Percentiles rank a stretch among this genome's conserved stretches.
phyloP scores from a whole-genome alignment of 2,113 vertebrate species.

The Notothenia coriiceps region DNA sequence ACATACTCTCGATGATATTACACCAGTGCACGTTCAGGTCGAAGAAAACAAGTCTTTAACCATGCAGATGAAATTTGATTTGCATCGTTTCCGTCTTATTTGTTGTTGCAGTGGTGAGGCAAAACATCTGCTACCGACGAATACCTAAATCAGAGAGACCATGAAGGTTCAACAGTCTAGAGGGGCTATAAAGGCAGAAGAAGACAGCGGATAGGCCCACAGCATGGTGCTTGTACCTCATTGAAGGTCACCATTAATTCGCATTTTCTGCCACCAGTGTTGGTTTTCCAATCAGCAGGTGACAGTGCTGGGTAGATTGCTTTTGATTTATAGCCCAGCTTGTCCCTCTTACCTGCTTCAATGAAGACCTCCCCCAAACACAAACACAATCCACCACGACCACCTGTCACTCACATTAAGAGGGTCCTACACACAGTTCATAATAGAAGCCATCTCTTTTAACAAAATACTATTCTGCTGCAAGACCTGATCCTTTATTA shows the following conservation, averaged over 20 bases:
- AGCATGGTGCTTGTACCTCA: constrained; percentile 14
- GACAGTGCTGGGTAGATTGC: constrained; percentile 60
- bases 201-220: constrained; percentile 31
- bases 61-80: not conserved
- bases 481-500: constrained; percentile 2
- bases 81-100: not conserved
- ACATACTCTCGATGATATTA: not conserved
- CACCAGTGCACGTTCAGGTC: not conserved
- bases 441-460: constrained; percentile 19
- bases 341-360: constrained; percentile 42
- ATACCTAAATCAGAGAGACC: not conserved
- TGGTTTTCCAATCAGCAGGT: constrained; percentile 69
- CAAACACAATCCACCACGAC: not conserved
- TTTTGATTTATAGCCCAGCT: constrained; percentile 61
- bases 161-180: constrained; percentile 2
- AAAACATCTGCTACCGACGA: constrained; percentile 17
- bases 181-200: constrained; percentile 26
- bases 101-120: not conserved
- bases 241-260: constrained; percentile 63
- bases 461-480: not conserved
- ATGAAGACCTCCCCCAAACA: constrained; percentile 29
- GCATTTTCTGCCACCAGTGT: constrained; percentile 59
- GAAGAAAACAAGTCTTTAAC: not conserved
- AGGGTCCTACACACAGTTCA: constrained; percentile 9
- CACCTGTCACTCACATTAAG: constrained; percentile 29